Percentiles rank a stretch among this genome's conserved stretches.
phyloP scores from a whole-genome alignment of 2,113 vertebrate species.

The Pseudorectes ferrugineus region DNA sequence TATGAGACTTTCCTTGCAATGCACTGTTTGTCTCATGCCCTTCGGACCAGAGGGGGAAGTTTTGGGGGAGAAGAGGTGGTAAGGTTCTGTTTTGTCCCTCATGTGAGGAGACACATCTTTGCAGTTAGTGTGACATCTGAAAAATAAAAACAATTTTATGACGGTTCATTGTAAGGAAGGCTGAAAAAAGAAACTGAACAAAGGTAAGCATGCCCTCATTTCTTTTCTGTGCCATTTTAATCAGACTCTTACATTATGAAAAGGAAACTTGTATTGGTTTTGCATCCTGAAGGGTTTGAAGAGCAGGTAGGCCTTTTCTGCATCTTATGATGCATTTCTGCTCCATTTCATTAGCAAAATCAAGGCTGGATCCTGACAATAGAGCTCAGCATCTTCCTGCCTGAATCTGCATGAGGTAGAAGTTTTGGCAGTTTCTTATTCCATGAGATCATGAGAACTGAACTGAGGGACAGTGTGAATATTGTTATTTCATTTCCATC shows the following conservation, averaged over 20 bases:
- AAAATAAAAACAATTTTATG: background rate
- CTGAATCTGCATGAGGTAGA: background rate
- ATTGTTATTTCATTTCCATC: background rate
- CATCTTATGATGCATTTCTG: background rate
- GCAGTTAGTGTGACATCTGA: background rate
- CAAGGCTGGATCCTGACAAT: background rate
- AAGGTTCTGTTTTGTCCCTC: background rate
- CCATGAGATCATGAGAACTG: background rate
- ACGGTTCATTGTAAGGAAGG: background rate
- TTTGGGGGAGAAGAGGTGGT: background rate
- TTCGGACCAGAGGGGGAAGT: background rate
- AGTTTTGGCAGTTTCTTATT: background rate
- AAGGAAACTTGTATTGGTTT: background rate
- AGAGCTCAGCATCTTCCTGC: background rate
- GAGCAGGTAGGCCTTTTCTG: background rate
- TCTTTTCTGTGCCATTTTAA: background rate
- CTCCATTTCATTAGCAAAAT: background rate
- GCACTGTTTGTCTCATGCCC: background rate
- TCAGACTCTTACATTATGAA: background rate
- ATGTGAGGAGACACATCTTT: background rate
- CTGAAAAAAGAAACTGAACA: background rate
- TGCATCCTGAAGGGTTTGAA: background rate
- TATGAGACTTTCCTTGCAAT: background rate
- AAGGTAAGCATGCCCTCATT: background rate
- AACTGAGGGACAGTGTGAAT: background rate